phyloP scores from a whole-genome alignment of 2,113 vertebrate genomes.

The Macrotus californicus region DNA sequence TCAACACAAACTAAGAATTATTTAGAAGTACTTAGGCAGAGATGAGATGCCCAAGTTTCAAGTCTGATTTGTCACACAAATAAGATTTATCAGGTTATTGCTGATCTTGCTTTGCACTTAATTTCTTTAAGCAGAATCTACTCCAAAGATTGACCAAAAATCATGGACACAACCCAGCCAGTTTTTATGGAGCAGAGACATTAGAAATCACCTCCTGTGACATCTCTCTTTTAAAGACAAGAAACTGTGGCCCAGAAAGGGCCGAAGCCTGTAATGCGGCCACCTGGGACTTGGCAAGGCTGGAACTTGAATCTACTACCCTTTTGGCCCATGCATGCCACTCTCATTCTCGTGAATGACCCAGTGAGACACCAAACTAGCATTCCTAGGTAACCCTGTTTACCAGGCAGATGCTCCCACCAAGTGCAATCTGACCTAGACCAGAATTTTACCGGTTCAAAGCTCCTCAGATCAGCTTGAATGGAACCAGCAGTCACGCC shows the following conservation, averaged over 20 bases:
- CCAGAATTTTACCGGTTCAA: not conserved
- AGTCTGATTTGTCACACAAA: not conserved
- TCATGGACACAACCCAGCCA: not conserved
- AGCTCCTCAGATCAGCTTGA: not conserved
- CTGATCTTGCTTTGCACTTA: not conserved
- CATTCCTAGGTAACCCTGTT: not conserved
- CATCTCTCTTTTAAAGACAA: not conserved
- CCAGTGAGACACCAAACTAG: not conserved
- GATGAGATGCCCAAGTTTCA: not conserved
- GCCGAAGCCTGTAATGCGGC: not conserved
- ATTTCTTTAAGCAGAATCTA: not conserved
- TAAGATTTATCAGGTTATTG: not conserved
- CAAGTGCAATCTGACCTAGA: not conserved
- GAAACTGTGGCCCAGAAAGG: not conserved
- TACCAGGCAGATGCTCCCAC: not conserved
- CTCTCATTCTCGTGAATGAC: not conserved
- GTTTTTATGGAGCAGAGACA: not conserved
- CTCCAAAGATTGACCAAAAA: not conserved
- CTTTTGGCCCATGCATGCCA: not conserved
- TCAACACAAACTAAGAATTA: not conserved
- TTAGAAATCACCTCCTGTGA: not conserved
- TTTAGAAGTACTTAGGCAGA: not conserved
- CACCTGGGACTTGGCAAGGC: not conserved
- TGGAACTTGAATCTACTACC: not conserved
- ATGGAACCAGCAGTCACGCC: not conserved